Conservation (phyloP, 2,888 invertebrate genomes). For the Crioceris asparagi region DNA sequence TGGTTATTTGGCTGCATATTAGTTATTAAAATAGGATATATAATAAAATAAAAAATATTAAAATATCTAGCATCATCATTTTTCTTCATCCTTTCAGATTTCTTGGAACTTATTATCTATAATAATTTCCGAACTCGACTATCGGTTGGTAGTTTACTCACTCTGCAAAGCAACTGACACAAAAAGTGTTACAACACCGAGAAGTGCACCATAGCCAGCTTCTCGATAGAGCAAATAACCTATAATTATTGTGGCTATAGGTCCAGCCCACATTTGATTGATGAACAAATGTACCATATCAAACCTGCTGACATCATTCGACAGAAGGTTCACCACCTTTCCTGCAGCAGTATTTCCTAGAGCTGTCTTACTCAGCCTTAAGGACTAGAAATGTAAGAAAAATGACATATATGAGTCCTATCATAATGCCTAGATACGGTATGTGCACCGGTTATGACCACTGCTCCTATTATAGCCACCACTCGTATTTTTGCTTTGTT, state of each 20-base stretch:
- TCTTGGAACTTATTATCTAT: too few relatives aligned
- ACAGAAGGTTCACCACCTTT: slow-evolving; percentile 84
- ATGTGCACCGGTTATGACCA: too few relatives aligned
- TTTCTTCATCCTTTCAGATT: too few relatives aligned
- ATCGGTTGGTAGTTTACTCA: slow-evolving; percentile 33
- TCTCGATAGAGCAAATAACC: slow-evolving; percentile 67
- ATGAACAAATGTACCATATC: slow-evolving; percentile 75
- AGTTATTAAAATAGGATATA: too few relatives aligned
- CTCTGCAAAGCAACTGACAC: slow-evolving; percentile 77
- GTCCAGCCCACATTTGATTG: slow-evolving; percentile 82
- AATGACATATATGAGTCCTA: not conserved
- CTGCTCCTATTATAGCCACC: too few relatives aligned
- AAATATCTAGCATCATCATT: too few relatives aligned
- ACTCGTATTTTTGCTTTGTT: too few relatives aligned
- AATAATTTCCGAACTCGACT: too few relatives aligned
- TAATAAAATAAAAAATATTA: too few relatives aligned
- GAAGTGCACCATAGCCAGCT: slow-evolving; percentile 61
- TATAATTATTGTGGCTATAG: slow-evolving; percentile 53
- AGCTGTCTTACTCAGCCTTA: slow-evolving; percentile 59
- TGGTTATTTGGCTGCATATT: too few relatives aligned
- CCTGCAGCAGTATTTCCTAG: slow-evolving; percentile 70
- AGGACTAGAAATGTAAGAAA: slow-evolving; percentile 44
- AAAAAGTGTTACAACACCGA: slow-evolving; percentile 69
- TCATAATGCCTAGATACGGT: too few relatives aligned
- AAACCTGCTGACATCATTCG: too few relatives aligned